A percentile compares a stretch with the other conserved stretches of the same genome.
Evolutionary conservation across 1,140 invertebrate genomes (phyloP).

Genomic region (Ooceraea biroi): DNA sequence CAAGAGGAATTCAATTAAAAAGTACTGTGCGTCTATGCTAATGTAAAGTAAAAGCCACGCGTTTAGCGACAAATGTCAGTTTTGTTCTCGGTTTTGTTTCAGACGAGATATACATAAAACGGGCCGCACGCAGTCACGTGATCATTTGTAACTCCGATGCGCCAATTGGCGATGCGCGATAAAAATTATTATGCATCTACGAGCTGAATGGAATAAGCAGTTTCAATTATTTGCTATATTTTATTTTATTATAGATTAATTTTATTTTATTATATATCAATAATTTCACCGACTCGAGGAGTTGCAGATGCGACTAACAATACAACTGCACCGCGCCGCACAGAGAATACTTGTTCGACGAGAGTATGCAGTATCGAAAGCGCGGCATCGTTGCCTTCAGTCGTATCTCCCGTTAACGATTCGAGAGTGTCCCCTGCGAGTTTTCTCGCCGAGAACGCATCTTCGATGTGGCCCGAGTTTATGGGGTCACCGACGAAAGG

Average conservation of each 20-base stretch:
- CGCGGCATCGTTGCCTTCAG: background rate
- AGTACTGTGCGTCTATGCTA: slow-evolving; percentile 38
- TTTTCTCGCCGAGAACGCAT: slow-evolving; percentile 33
- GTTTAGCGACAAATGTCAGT: slow-evolving; percentile 23
- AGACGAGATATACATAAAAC: slow-evolving; percentile 6
- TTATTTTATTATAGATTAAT: background rate
- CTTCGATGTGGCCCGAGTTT: slow-evolving; percentile 61
- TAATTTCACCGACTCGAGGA: background rate
- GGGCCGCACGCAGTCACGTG: background rate
- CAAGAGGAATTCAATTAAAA: slow-evolving; percentile 58
- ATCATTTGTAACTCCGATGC: background rate
- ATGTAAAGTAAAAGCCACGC: slow-evolving; percentile 36
- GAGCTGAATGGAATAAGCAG: background rate
- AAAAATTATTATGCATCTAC: background rate
- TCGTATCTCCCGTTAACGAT: background rate
- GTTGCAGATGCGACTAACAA: background rate
- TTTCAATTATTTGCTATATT: background rate
- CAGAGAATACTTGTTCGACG: background rate
- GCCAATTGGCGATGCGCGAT: background rate
- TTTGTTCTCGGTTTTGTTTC: background rate
- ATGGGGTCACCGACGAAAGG: slow-evolving; percentile 75
- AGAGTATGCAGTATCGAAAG: slow-evolving; percentile 20
- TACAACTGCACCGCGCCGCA: no score
- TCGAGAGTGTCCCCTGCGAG: slow-evolving; percentile 29
- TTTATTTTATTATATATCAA: background rate